Conservation (phyloP, 2,113 vertebrate genomes). For the Atractosteus spatula region DNA sequence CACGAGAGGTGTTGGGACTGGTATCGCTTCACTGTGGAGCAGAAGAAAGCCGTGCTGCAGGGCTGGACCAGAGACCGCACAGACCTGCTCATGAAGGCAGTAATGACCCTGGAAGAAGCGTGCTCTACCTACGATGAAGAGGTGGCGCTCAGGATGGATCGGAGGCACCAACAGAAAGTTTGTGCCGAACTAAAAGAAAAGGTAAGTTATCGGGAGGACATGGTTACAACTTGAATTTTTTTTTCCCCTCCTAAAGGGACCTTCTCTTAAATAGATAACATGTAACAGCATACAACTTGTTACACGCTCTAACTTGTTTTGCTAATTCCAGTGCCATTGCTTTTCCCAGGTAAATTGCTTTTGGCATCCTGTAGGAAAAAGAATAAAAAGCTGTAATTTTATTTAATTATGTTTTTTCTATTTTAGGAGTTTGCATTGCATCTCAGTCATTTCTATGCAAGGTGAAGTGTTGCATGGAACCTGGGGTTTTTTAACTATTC, state of each 20-base stretch:
- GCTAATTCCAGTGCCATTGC: too few relatives aligned
- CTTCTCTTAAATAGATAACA: too few relatives aligned
- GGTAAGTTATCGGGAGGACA: constrained; percentile 57
- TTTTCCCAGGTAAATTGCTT: too few relatives aligned
- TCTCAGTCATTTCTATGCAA: too few relatives aligned
- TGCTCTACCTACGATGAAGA: constrained; percentile 66
- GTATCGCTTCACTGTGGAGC: constrained; percentile 59
- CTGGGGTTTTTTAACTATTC: neutral
- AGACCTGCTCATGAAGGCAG: constrained; percentile 68
- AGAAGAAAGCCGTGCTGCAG: constrained; percentile 57
- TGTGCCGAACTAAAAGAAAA: constrained; percentile 80
- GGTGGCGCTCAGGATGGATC: constrained; percentile 56
- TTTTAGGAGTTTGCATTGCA: too few relatives aligned
- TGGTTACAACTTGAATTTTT: neutral
- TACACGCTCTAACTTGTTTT: too few relatives aligned
- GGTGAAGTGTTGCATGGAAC: too few relatives aligned
- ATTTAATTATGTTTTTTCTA: too few relatives aligned
- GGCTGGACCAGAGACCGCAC: constrained; percentile 65
- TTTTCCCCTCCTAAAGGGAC: too few relatives aligned
- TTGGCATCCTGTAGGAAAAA: too few relatives aligned
- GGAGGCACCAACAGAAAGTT: constrained; percentile 74
- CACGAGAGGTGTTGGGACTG: constrained; percentile 70
- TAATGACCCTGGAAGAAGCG: constrained; percentile 68
- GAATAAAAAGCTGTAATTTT: too few relatives aligned
- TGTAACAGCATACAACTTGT: too few relatives aligned